Conservation (phyloP, 2,888 invertebrate genomes). For the Protodeltote pygarga region DNA sequence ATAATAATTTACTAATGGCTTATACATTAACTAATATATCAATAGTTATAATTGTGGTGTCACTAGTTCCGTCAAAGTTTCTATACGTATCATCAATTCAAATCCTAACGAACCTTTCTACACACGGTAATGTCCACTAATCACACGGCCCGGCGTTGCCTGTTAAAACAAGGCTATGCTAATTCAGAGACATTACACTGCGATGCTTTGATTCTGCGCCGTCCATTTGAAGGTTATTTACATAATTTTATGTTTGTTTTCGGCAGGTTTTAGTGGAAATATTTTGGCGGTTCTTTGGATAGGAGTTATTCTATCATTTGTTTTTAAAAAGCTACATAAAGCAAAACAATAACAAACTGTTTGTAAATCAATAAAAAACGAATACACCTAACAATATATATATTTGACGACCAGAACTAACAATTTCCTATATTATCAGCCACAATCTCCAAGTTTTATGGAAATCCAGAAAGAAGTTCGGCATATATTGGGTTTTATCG, state of each 20-base stretch:
- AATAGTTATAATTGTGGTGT: too few species aligned
- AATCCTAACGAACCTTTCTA: slow-evolving; percentile 6
- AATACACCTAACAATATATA: background rate
- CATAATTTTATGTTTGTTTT: slow-evolving; percentile 29
- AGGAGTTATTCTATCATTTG: too few species aligned
- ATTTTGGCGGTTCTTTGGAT: too few species aligned
- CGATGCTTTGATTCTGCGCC: slow-evolving; percentile 22
- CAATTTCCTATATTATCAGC: slow-evolving; percentile 35
- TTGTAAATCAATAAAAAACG: background rate
- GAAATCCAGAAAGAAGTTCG: slow-evolving; percentile 52
- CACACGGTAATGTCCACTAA: slow-evolving; percentile 32
- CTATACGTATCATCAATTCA: too few species aligned
- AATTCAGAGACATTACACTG: slow-evolving; percentile 28
- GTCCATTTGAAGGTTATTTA: slow-evolving; percentile 30
- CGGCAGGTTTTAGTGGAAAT: too few species aligned
- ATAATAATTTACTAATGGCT: too few species aligned
- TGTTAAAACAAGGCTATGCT: slow-evolving; percentile 44
- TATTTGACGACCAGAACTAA: slow-evolving; percentile 10
- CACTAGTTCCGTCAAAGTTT: too few species aligned
- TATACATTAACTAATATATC: too few species aligned
- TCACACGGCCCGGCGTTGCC: slow-evolving; percentile 23
- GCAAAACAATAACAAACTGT: too few species aligned
- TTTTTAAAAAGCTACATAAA: too few species aligned
- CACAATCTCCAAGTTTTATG: slow-evolving; percentile 53
- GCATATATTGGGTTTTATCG: slow-evolving; percentile 64